Percentiles rank a stretch among this genome's conserved stretches.
Evolutionary conservation across 2,888 invertebrate species (phyloP).

Genomic region (Orthonevra nobilis): DNA sequence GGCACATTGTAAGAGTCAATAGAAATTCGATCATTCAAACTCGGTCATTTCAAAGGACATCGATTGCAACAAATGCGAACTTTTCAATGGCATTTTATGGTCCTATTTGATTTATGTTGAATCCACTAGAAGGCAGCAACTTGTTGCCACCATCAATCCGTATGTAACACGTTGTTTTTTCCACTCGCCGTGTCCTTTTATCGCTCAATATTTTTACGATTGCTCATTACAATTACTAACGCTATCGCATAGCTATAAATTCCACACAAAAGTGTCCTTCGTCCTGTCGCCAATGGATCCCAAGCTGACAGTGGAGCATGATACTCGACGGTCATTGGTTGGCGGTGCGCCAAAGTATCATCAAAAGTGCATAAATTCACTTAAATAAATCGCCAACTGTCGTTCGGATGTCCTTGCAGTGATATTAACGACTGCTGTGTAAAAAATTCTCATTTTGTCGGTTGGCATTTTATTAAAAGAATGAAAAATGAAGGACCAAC

Average conservation of each 20-base stretch:
- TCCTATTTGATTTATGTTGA: constrained; percentile 32
- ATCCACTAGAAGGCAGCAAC: neutral
- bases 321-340: neutral
- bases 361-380: constrained; percentile 57
- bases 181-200: neutral
- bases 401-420: constrained; percentile 53
- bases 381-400: constrained; percentile 57
- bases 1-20: no score
- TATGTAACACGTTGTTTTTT: neutral
- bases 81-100: constrained; percentile 9
- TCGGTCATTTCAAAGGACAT: no score
- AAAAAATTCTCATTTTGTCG: constrained; percentile 51
- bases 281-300: constrained; percentile 2
- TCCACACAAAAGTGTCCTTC: constrained; percentile 34
- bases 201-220: constrained; percentile 14
- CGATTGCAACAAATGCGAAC: constrained; percentile 19
- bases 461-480: constrained; percentile 65
- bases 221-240: constrained; percentile 48
- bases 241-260: constrained; percentile 36
- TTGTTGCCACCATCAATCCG: constrained; percentile 23
- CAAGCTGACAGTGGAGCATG: no score
- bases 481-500: constrained; percentile 51
- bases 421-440: constrained; percentile 57
- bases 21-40: no score
- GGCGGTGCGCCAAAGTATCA: constrained; percentile 22